Base-by-base conservation (phyloP, 2,113 vertebrate species). In the Zonotrichia leucophrys region DNA sequence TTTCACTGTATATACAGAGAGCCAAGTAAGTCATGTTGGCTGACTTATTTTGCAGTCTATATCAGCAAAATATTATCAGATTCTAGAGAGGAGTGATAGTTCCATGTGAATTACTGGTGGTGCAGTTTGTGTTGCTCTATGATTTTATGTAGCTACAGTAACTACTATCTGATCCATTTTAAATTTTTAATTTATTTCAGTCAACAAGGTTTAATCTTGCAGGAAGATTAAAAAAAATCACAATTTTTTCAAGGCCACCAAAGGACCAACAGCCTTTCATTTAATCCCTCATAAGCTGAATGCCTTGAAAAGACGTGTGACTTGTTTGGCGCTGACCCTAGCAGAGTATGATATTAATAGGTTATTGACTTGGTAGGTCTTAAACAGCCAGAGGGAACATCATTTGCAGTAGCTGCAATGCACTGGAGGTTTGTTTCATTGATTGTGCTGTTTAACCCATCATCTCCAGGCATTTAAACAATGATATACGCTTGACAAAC, bases 371-470 rank as follows among this genome's bases (percentile, higher is more conserved):
- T 98, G 95, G 97, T 97, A 96, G 97, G 97, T 98, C 97, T 97
- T 98, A 98, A 98, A 98, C 96, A 98, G 97, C 97, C 97, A 98
- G 97, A 97, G 95, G 97, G 97, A 98, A 96, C 97, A 98, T 98
- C 96, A 95, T 86, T 95, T 96, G 96, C 94, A 98, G 97, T 93
- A 96, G 90, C 96, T 97, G 97, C 95, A 98, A 98, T 97, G 96
- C 98, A 98, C 97, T 97, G 89, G 98, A 98, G 98, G 97, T 98
- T 98, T 98, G 98, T 97, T 98, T 98, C 97, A 98, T 98, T 98
- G 98, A 98, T 98, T 98, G 95, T 96, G 97, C 98, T 98, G 97
- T 98, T 98, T 98, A 98, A 98, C 98, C 97, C 98, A 98, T 98
- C 98, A 98, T 98, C 97, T 98, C 95, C 96, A 98, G 98, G 96